Percentiles rank a stretch among this genome's conserved stretches.
Evolutionary conservation across 2,113 vertebrate species (phyloP).

Genomic region (Nothobranchius kuhntae): DNA sequence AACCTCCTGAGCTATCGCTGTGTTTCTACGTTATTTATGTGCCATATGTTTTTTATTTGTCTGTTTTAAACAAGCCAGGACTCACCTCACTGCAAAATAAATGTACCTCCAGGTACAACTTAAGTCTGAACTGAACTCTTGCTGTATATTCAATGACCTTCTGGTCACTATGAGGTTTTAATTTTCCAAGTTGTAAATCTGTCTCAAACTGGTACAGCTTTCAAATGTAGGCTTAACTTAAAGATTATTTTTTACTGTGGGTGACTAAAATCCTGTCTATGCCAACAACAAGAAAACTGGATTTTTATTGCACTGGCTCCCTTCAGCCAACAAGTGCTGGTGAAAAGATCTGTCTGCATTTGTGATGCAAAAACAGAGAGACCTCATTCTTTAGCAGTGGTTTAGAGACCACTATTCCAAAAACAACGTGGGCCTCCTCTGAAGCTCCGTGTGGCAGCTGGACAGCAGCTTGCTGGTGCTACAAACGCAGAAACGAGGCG

Average conservation of each 20-base stretch:
- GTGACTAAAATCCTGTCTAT: slow-evolving; percentile 10
- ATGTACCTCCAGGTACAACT: no score
- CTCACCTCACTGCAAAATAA: no score
- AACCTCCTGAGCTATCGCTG: no score
- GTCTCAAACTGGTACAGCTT: neutral
- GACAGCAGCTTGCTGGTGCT: slow-evolving; percentile 16
- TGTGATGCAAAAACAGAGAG: slow-evolving; percentile 21
- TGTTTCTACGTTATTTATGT: no score
- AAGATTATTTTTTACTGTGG: slow-evolving; percentile 20
- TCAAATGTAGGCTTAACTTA: slow-evolving; percentile 21
- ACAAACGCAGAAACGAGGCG: slow-evolving; percentile 16
- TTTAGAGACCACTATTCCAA: slow-evolving; percentile 28
- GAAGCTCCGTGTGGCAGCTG: slow-evolving; percentile 16
- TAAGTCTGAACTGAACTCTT: no score
- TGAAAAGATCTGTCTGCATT: neutral
- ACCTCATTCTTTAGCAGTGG: slow-evolving; percentile 27
- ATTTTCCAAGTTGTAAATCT: neutral
- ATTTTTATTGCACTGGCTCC: neutral
- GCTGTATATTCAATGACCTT: no score
- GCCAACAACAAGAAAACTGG: neutral
- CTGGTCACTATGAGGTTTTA: no score
- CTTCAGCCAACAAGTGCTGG: slow-evolving; percentile 1
- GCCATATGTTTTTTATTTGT: no score
- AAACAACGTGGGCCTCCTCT: slow-evolving; percentile 18
- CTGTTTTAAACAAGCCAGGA: no score